phyloP scores from a whole-genome alignment of 2,113 vertebrate genomes.

The Sylvia atricapilla region DNA sequence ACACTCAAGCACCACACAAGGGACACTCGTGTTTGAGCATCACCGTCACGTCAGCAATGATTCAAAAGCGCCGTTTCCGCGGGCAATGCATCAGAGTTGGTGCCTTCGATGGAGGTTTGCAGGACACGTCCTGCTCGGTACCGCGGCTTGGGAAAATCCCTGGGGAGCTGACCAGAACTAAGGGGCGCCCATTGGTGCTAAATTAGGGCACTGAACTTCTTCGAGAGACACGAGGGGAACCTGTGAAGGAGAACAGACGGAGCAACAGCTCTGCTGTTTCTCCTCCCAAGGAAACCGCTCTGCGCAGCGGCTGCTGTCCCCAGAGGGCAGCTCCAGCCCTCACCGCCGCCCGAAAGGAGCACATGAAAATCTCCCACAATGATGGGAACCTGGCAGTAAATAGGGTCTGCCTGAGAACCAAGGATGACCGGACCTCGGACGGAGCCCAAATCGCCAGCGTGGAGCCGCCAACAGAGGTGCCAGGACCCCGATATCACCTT shows the following conservation, averaged over 20 bases:
- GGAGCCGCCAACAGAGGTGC: not conserved
- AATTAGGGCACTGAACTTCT: not conserved
- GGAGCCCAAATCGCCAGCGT: rapidly evolving
- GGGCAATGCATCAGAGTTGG: too few species aligned
- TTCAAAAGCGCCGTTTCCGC: not conserved
- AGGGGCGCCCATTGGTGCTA: not conserved
- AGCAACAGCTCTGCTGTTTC: not conserved
- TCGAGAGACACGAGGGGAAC: not conserved
- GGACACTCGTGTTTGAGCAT: not conserved
- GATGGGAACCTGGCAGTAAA: not conserved
- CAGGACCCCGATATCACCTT: not conserved
- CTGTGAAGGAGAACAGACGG: not conserved
- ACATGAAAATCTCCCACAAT: not conserved
- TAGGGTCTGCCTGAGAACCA: rapidly evolving
- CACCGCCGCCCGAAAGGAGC: not conserved
- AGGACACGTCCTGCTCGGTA: not conserved
- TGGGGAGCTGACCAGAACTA: not conserved
- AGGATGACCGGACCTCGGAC: not conserved
- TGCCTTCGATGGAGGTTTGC: not conserved
- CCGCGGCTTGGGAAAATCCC: not conserved
- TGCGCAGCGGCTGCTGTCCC: rapidly evolving
- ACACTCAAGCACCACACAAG: not conserved
- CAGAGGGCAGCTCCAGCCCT: not conserved
- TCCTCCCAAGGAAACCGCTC: not conserved
- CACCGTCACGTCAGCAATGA: rapidly evolving